phyloP scores from a whole-genome alignment of 2,797 vertebrate species.

The Rhinatrema bivittatum region DNA sequence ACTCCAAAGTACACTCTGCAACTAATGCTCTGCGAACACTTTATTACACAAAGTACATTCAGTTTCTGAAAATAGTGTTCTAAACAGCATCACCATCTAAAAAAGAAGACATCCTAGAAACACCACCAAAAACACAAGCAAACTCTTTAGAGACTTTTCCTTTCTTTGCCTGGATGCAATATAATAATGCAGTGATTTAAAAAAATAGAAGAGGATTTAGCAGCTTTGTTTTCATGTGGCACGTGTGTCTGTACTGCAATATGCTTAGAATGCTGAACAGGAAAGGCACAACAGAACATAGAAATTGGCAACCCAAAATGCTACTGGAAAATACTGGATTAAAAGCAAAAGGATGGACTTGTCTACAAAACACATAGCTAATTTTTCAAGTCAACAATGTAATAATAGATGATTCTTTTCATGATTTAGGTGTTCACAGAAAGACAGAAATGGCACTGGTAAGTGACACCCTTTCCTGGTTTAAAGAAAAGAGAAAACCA shows the following conservation, averaged over 20 bases:
- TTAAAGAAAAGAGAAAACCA: slow-evolving; percentile 36
- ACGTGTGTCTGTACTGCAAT: slow-evolving; percentile 69
- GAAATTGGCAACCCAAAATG: slow-evolving; percentile 57
- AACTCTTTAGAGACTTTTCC: slow-evolving; percentile 62
- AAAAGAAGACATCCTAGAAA: slow-evolving; percentile 82
- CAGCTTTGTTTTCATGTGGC: slow-evolving; percentile 73
- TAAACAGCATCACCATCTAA: slow-evolving; percentile 92
- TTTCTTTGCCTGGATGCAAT: slow-evolving; percentile 68
- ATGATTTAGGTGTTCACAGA: slow-evolving; percentile 46
- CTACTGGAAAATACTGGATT: slow-evolving; percentile 44
- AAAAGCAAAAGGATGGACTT: slow-evolving; percentile 53
- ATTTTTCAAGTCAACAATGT: slow-evolving; percentile 29
- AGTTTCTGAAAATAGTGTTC: slow-evolving; percentile 98
- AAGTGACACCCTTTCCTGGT: slow-evolving; percentile 33
- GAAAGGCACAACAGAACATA: slow-evolving; percentile 86
- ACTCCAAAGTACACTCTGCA: slow-evolving; percentile 48
- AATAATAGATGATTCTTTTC: slow-evolving; percentile 30
- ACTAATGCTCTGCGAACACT: slow-evolving; percentile 94
- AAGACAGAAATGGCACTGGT: slow-evolving; percentile 45
- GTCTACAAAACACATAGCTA: slow-evolving; percentile 51
- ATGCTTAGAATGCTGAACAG: slow-evolving; percentile 67
- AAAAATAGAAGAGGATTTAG: slow-evolving; percentile 78
- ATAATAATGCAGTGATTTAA: slow-evolving; percentile 69
- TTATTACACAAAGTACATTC: slow-evolving; percentile 99
- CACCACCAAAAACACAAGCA: slow-evolving; percentile 68